phyloP scores from a whole-genome alignment of 2,888 invertebrate genomes.

The Cataglyphis livida region DNA sequence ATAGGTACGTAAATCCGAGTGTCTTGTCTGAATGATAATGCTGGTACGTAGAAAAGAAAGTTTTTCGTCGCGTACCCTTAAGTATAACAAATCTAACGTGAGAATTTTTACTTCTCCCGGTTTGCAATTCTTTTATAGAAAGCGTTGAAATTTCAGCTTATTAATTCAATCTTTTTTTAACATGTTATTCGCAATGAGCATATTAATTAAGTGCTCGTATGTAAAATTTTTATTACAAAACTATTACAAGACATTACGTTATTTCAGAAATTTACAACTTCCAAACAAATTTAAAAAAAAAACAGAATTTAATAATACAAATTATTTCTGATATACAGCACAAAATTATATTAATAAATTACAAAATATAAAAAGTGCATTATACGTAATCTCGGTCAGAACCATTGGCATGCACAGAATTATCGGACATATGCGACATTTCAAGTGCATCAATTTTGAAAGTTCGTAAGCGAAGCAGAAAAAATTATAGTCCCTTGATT shows the following conservation, averaged over 20 bases:
- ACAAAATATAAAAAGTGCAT: background rate
- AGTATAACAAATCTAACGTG: slow-evolving; percentile 38
- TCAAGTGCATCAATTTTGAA: slow-evolving; percentile 24
- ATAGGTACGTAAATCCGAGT: slow-evolving; percentile 59
- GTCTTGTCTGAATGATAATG: slow-evolving; percentile 66
- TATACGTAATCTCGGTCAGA: background rate
- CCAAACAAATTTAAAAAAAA: background rate
- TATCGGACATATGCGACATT: background rate
- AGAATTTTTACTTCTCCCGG: slow-evolving; percentile 37
- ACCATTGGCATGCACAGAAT: background rate
- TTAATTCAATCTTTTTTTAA: slow-evolving; percentile 22
- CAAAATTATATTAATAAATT: background rate
- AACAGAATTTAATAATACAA: background rate
- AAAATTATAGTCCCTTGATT: slow-evolving; percentile 46
- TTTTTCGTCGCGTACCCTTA: slow-evolving; percentile 54
- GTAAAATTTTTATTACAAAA: background rate
- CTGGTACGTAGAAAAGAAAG: slow-evolving; percentile 65
- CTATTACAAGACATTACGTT: background rate
- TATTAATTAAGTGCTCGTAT: background rate
- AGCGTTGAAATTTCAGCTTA: slow-evolving; percentile 11
- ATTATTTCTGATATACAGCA: background rate
- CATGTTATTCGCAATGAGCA: background rate
- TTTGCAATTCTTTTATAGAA: slow-evolving; percentile 33
- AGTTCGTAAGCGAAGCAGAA: slow-evolving; percentile 45
- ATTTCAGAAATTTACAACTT: background rate